phyloP scores from a whole-genome alignment of 2,113 vertebrate genomes.

The Spheniscus mendiculus region DNA sequence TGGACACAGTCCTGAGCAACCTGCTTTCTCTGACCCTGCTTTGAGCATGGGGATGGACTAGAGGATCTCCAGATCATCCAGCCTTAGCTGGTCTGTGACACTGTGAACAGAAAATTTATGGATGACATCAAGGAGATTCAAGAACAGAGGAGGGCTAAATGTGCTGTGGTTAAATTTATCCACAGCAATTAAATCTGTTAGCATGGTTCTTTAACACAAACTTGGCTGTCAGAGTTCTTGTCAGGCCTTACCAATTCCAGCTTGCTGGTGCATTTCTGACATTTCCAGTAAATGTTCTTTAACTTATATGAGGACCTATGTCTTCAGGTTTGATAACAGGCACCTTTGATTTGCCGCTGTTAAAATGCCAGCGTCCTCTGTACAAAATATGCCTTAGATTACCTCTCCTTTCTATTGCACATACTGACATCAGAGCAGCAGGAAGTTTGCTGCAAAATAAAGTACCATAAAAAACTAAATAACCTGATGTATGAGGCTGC shows the following conservation, averaged over 20 bases:
- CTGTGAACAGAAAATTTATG: background rate
- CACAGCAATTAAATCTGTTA: background rate
- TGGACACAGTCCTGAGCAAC: background rate
- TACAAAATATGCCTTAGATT: background rate
- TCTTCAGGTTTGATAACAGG: background rate
- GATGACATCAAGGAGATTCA: background rate
- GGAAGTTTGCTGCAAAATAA: background rate
- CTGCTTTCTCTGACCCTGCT: background rate
- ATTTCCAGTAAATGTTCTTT: background rate
- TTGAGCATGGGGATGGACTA: background rate
- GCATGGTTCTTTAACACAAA: background rate
- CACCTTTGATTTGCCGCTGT: background rate
- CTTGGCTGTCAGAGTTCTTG: background rate
- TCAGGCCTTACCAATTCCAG: background rate
- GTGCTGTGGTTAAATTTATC: background rate
- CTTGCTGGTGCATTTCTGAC: background rate
- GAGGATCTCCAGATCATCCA: background rate
- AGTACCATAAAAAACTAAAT: background rate
- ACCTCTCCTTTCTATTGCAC: background rate
- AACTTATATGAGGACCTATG: no score
- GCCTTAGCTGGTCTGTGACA: background rate
- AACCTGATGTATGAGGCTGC: fast-evolving
- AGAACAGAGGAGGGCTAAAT: background rate
- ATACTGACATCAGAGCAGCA: background rate
- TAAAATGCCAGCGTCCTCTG: background rate